Percentiles rank a stretch among this genome's conserved stretches.
Conservation (phyloP, 2,113 vertebrate genomes). For the Sander vitreus region DNA sequence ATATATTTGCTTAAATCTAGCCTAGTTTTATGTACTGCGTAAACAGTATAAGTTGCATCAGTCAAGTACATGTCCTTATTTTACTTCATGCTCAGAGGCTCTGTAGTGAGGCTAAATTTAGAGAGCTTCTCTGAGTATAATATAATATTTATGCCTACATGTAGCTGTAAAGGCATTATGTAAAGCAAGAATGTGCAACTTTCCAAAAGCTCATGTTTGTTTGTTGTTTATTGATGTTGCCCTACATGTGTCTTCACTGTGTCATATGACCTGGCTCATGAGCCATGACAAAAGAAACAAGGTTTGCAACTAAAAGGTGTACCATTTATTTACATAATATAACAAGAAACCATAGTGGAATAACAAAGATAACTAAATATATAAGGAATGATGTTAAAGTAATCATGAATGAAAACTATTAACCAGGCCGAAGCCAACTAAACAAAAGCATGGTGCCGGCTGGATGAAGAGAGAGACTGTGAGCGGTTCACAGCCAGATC, state of each 20-base stretch:
- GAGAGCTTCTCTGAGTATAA: slow-evolving; percentile 15
- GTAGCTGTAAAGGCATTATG: slow-evolving; percentile 23
- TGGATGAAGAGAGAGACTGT: no score
- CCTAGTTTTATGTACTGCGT: slow-evolving; percentile 42
- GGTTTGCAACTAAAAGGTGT: no score
- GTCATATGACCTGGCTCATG: no score
- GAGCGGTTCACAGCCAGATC: no score
- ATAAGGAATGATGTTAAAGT: no score
- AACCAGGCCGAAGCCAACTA: no score
- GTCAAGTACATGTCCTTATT: slow-evolving; percentile 52
- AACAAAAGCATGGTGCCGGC: no score
- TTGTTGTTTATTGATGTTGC: slow-evolving; percentile 1
- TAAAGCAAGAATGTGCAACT: slow-evolving; percentile 1
- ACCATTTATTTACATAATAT: no score
- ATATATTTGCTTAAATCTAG: slow-evolving; percentile 39
- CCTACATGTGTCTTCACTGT: not conserved
- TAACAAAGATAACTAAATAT: no score
- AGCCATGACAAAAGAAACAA: no score
- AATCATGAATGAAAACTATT: no score
- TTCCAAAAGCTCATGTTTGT: slow-evolving; percentile 7
- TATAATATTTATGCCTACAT: slow-evolving; percentile 48
- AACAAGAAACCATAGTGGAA: no score
- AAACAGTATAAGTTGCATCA: slow-evolving; percentile 35
- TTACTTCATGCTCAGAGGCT: slow-evolving; percentile 36
- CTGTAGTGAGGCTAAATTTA: slow-evolving; percentile 51